Base-by-base conservation (phyloP, 2,797 vertebrate genomes). In the Loris lydekkerianus region DNA sequence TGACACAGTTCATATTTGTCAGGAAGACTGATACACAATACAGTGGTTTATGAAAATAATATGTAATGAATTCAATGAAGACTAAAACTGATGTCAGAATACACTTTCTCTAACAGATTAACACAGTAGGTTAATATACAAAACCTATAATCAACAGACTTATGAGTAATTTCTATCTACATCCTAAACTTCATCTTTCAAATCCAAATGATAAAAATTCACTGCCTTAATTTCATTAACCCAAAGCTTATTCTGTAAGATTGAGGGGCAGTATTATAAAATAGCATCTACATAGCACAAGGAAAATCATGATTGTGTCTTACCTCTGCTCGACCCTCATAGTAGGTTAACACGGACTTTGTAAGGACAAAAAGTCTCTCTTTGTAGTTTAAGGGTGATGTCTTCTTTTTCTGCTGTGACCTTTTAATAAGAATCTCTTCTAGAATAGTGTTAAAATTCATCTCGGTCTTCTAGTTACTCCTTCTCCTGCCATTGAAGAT, bases 321-420 rank as follows among this genome's bases (percentile, higher is more conserved):
- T 99, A 99, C 99, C 99, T 99, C 99, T 0, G 99, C 98, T 94
- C 98, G 98, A 60, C 99, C 99, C 72, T 99, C 99, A 0, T 99
- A 99, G 98, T 99, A 99, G 0, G 99, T 98, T 87, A 99, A 98
- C 96, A 97, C 96, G 73, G 97, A 99, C 95, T 98, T 99, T 6
- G 99, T 99, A 58, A 99, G 99, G 9, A 99, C 99, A 78, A 99
- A 99, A 96, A 99, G 98, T 61, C 99, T 98, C 96, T 99, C 99
- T 97, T 99, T 99, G 98, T 99, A 99, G 98, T 99, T 99, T 89
- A 99, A 98, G 0, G 99, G 99, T 3, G 99, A 99, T 5, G 99
- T 99, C 95, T 99, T 99, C 98, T 99, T 99, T 98, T 99, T 99
- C 98, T 99, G 99, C 97, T 99, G 99, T 4, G 99, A 99, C 17